Base-by-base conservation (phyloP, 1,140 invertebrate genomes). In the Drosophila athabasca region DNA sequence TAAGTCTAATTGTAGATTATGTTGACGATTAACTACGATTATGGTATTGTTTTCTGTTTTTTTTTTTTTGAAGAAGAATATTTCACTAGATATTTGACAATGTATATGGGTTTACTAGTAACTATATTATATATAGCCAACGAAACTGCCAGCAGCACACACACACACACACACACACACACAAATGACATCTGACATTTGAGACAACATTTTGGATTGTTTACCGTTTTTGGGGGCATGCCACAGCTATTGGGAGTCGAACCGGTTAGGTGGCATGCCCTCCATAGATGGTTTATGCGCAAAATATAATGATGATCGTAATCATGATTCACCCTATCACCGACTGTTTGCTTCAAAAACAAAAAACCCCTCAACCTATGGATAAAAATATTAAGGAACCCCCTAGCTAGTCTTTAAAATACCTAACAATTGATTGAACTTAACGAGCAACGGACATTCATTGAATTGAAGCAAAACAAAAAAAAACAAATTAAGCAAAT, bases 381-480 rank as follows among this genome's bases (percentile, higher is more conserved):
- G 11, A 15, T 46, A 26, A 26, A 43, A 13, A 57, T 59, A 39
- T 39, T 39, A 39, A 11, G 8, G 13, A 39, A 39, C 11, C 46
- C 46, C 41, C 59, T 87, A 87, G 82, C 82, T 87, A 87, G 82
- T 68, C 65, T 79, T 78, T 82, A 49, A 78, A 79, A 75, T 87
- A 82, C 62, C 50, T 44, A 49, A 31, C 59, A 76, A 74, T 82
- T 61, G 51, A 84, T 69, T 76, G 67, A 87, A 68, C 74, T 87
- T 88, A 88, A 67, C 79, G 82, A 52, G 58, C 83, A 87, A 85
- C 78, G 82, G 82, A 85, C 82, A 81, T 85, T 85, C 82, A 85
- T 87, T 70, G 29, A 87, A 76, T 78, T 78, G 82, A 85, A 72
- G 55, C 35, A 75, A 81, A 13, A 13, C 13, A 81, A 77, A 26